Conservation (phyloP, 1,140 invertebrate genomes). For the Drosophila oshimai region DNA sequence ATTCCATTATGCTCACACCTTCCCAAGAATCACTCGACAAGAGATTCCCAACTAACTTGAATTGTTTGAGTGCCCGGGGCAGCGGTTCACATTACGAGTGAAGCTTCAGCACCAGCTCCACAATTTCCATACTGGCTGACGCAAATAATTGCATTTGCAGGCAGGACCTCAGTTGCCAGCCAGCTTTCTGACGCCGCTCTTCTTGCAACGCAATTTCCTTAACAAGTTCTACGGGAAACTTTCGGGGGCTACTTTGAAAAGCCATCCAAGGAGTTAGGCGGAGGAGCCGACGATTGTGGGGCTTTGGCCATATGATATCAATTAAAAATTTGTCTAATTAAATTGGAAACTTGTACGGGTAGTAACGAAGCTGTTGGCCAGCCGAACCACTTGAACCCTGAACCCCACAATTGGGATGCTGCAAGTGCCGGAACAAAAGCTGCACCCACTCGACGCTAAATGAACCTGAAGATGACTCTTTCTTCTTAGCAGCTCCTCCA, state of each 20-base stretch:
- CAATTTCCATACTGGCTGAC: slow-evolving; percentile 35
- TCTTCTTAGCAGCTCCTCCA: slow-evolving; percentile 1
- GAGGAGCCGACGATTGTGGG: slow-evolving; percentile 33
- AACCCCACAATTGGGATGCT: not conserved
- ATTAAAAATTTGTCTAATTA: slow-evolving; percentile 81
- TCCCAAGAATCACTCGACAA: slow-evolving; percentile 19
- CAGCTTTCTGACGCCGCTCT: not conserved
- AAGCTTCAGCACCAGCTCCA: not conserved
- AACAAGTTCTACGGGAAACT: slow-evolving; percentile 64
- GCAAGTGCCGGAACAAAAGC: slow-evolving; percentile 27
- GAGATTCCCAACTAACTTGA: slow-evolving; percentile 29
- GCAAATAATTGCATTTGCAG: slow-evolving; percentile 60
- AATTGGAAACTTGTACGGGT: slow-evolving; percentile 68
- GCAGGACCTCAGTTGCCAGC: slow-evolving; percentile 1
- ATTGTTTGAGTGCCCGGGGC: slow-evolving; percentile 42
- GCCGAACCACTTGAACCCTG: slow-evolving; percentile 65
- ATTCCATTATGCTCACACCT: slow-evolving; percentile 47
- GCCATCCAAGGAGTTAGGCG: not conserved
- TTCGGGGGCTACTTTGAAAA: slow-evolving; percentile 47
- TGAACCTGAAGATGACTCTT: slow-evolving; percentile 57
- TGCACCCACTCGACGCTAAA: slow-evolving; percentile 55
- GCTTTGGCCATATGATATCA: slow-evolving; percentile 77
- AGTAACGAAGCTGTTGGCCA: slow-evolving; percentile 61
- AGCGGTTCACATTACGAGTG: slow-evolving; percentile 34
- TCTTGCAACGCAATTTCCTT: slow-evolving; percentile 43